Evolutionary conservation across 92 coral and sea anemone species (phyloP).

Genomic region (Epizoanthus ramosus): DNA sequence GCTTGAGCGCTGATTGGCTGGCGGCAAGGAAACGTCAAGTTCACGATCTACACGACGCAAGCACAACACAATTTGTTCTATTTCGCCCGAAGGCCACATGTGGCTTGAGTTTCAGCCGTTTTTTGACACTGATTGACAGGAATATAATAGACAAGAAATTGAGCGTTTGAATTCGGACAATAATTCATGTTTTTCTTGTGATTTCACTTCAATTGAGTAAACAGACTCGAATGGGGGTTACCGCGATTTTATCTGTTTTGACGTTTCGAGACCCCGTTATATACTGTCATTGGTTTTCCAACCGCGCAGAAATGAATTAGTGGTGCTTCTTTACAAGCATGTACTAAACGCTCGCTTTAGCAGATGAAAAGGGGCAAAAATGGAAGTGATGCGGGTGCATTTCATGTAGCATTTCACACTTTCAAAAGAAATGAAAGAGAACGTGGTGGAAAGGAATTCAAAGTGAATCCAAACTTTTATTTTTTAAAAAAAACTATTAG

Average conservation of each 20-base stretch:
- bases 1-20: conserved; percentile 34
- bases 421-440: too few species aligned
- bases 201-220: conserved; percentile 39
- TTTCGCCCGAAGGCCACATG: conserved; percentile 41
- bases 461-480: too few species aligned
- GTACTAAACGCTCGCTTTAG: background rate
- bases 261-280: background rate
- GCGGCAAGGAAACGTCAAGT: conserved; percentile 6
- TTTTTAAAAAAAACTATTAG: too few species aligned
- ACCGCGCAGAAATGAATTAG: conserved; percentile 22
- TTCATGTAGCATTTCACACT: too few species aligned
- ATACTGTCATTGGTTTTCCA: conserved; percentile 1
- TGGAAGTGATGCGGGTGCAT: background rate
- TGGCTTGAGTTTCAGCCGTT: conserved; percentile 29
- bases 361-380: background rate
- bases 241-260: conserved; percentile 38
- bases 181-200: conserved; percentile 28
- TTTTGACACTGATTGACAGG: conserved; percentile 47
- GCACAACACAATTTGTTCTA: conserved; percentile 45
- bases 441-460: too few species aligned
- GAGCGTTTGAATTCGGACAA: conserved; percentile 47
- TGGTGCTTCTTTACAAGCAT: background rate
- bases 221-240: conserved; percentile 23
- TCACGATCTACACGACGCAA: conserved; percentile 24
- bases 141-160: conserved; percentile 42